Conservation (phyloP, 2,797 vertebrate species). For the Bucorvus abyssinicus region DNA sequence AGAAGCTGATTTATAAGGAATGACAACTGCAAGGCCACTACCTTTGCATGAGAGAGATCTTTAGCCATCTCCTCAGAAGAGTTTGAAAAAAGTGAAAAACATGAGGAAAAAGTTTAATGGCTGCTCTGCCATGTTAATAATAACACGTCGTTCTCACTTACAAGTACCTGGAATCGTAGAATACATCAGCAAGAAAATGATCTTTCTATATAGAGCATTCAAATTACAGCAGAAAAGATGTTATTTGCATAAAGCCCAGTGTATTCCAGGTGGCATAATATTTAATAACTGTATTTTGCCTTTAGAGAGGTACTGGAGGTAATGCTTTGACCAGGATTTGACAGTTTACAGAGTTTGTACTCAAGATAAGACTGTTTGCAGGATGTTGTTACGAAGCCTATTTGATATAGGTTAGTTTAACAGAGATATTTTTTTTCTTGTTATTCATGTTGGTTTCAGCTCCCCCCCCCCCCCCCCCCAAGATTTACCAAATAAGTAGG, state of each 20-base stretch:
- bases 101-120: background rate
- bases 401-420: background rate
- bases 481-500: constrained; percentile 35
- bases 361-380: background rate
- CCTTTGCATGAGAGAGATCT: constrained; percentile 33
- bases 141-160: background rate
- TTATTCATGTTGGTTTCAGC: background rate
- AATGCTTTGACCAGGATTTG: background rate
- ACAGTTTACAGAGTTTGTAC: background rate
- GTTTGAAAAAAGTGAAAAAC: background rate
- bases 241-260: background rate
- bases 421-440: background rate
- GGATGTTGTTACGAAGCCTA: background rate
- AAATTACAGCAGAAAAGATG: background rate
- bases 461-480: background rate
- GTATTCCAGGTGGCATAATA: background rate
- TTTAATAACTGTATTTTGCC: background rate
- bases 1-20: constrained; percentile 75
- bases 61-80: background rate
- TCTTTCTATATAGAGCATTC: background rate
- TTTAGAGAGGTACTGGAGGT: background rate
- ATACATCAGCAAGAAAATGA: background rate
- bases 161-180: background rate
- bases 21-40: constrained; percentile 53
- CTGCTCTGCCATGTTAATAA: background rate